These are phyloP conservation scores for Leucophenga montana DNA, from an alignment of 2,888 invertebrate species.

Conservation along the genomic window DNA sequence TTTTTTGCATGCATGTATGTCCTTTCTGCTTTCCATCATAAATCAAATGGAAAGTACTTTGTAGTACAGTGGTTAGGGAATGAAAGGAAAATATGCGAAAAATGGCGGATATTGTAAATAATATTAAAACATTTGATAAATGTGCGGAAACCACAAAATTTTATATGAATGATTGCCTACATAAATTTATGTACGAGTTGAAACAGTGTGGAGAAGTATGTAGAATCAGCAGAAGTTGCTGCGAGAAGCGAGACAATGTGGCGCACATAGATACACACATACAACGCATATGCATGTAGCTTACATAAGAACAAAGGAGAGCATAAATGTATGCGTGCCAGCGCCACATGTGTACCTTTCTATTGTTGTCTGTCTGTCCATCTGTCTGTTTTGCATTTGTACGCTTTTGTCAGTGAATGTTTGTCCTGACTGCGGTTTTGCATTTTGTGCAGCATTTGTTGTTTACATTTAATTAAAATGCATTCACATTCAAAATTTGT, in stretches of 20 bases:
- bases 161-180: conserved; percentile 64
- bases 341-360: not conserved
- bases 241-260: conserved; percentile 10
- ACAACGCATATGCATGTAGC: not conserved
- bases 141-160: conserved; percentile 62
- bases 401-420: not conserved
- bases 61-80: not conserved
- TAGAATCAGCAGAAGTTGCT: not conserved
- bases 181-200: conserved; percentile 52
- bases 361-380: too few relatives aligned
- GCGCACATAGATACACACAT: not conserved
- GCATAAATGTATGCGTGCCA: too few relatives aligned
- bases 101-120: conserved; percentile 24
- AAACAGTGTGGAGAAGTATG: conserved; percentile 24
- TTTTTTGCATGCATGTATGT: not conserved
- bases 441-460: conserved; percentile 54
- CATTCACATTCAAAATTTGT: conserved; percentile 38
- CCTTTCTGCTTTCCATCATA: not conserved
- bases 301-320: too few relatives aligned
- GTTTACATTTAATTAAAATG: conserved; percentile 65
- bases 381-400: too few relatives aligned
- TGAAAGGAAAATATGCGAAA: conserved; percentile 13
- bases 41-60: not conserved
- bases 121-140: conserved; percentile 65
- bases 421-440: conserved; percentile 28